Percentiles rank a stretch among this genome's conserved stretches.
Conservation (phyloP, 2,797 vertebrate genomes). For the Pyrocephalus nanus region DNA sequence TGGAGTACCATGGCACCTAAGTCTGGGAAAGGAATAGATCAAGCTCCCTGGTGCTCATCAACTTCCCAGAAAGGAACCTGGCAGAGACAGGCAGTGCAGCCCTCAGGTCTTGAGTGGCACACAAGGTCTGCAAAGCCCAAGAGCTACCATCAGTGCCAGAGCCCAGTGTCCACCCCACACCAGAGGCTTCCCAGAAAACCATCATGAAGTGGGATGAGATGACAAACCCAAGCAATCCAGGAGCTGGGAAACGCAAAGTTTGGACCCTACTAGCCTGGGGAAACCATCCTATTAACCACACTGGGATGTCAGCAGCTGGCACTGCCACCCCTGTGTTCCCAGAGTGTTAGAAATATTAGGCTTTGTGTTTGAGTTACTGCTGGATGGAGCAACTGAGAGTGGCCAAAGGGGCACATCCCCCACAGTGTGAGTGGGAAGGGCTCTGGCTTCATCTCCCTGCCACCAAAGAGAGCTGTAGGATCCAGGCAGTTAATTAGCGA, state of each 20-base stretch:
- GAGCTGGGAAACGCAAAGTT: background rate
- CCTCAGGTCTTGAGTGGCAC: background rate
- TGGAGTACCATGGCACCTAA: background rate
- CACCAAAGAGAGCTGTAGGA: conserved; percentile 44
- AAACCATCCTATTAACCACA: background rate
- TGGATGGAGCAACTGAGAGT: background rate
- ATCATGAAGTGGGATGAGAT: fast-evolving
- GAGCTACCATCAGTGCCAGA: background rate
- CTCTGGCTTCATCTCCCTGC: background rate
- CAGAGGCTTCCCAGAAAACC: background rate
- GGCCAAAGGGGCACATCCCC: background rate
- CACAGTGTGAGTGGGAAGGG: background rate
- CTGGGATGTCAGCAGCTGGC: fast-evolving
- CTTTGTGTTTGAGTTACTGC: background rate
- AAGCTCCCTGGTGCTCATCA: background rate
- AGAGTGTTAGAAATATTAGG: fast-evolving
- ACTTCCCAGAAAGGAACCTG: background rate
- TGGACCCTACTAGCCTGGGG: background rate
- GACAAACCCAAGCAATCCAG: background rate
- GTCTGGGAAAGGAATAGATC: background rate
- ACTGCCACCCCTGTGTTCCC: background rate
- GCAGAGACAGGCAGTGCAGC: background rate
- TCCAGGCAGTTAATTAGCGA: conserved; percentile 47
- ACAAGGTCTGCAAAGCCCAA: background rate
- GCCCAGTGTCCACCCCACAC: fast-evolving